phyloP scores from a whole-genome alignment of 2,797 vertebrate species.

The Passerculus sandwichensis region DNA sequence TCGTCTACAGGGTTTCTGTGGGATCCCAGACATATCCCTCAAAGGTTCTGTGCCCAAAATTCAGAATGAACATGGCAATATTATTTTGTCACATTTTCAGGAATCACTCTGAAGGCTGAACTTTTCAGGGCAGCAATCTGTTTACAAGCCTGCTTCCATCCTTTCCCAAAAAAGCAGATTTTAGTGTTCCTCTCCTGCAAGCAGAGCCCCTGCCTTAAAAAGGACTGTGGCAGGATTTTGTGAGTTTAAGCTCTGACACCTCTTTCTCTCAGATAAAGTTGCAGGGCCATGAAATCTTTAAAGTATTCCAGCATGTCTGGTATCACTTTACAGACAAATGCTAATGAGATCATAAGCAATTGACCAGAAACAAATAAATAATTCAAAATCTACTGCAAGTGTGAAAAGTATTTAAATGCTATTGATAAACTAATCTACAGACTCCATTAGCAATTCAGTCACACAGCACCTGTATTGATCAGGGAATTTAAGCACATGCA shows the following conservation, averaged over 20 bases:
- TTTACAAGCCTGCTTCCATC: not conserved
- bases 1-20: not conserved
- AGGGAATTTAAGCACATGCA: constrained; percentile 37
- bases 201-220: not conserved
- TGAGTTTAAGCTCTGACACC: not conserved
- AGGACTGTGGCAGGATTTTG: not conserved
- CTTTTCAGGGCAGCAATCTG: not conserved
- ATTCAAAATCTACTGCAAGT: constrained; percentile 88
- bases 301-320: constrained; percentile 45
- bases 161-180: not conserved
- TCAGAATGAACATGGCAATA: not conserved
- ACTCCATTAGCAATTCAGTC: constrained; percentile 86
- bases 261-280: not conserved
- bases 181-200: not conserved
- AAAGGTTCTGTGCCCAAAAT: not conserved
- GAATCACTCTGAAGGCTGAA: not conserved
- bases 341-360: constrained; percentile 90
- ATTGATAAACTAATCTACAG: constrained; percentile 91
- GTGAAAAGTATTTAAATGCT: constrained; percentile 95
- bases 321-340: constrained; percentile 82
- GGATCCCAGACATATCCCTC: not conserved
- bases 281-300: constrained; percentile 40
- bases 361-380: constrained; percentile 91
- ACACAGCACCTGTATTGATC: constrained; percentile 83
- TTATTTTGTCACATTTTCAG: not conserved